Conservation (phyloP, 2,797 vertebrate genomes). For the Eulemur mongoz region DNA sequence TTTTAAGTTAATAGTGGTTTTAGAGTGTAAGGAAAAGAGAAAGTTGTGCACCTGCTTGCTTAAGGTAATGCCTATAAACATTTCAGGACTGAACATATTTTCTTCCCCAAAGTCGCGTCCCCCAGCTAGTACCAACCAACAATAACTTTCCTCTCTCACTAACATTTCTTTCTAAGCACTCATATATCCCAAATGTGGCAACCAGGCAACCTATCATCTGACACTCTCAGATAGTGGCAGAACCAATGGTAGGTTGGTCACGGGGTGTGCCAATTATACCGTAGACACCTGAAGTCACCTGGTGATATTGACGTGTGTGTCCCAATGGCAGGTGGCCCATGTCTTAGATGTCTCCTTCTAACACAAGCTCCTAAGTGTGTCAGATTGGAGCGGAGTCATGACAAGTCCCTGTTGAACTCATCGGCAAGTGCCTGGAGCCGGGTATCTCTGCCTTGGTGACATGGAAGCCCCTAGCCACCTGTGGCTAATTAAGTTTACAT, state of each 20-base stretch:
- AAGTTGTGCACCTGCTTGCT: rapidly evolving
- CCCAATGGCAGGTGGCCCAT: neutral
- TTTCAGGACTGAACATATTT: neutral
- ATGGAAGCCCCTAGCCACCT: neutral
- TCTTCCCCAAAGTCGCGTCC: too few species aligned
- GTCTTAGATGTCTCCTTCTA: neutral
- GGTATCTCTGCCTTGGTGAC: neutral
- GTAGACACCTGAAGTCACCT: rapidly evolving
- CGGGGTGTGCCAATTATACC: rapidly evolving
- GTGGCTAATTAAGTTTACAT: neutral
- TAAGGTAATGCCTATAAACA: neutral
- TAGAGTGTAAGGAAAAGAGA: neutral
- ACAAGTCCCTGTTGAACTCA: neutral
- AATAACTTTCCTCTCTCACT: too few species aligned
- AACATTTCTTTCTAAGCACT: neutral
- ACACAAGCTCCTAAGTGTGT: neutral
- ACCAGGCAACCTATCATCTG: neutral
- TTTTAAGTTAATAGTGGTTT: neutral
- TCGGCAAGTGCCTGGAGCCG: neutral
- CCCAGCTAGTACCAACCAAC: neutral
- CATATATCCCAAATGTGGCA: neutral
- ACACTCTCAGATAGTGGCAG: neutral
- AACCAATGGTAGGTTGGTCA: rapidly evolving
- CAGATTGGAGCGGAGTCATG: neutral
- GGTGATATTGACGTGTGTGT: too few species aligned